phyloP scores from a whole-genome alignment of 1,140 invertebrate genomes.

The Chironomus tepperi region DNA sequence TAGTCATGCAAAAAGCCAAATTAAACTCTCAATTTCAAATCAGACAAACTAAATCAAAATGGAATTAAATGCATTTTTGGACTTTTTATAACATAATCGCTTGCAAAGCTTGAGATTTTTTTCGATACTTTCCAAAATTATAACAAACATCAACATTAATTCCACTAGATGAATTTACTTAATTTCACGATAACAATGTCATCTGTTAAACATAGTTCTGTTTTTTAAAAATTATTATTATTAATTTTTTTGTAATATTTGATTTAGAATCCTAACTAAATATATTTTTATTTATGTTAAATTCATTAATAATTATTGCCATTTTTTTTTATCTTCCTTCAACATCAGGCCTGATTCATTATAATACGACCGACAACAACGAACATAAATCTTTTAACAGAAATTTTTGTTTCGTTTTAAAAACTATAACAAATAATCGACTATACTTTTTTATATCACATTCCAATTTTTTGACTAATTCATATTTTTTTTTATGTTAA shows the following conservation, averaged over 20 bases:
- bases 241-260: conserved; percentile 3
- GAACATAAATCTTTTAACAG: not conserved
- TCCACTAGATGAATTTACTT: too few relatives aligned
- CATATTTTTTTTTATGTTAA: not conserved
- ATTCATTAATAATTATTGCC: conserved; percentile 9
- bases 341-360: conserved; percentile 11
- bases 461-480: conserved; percentile 14
- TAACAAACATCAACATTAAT: too few relatives aligned
- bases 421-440: conserved; percentile 10
- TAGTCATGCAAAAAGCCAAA: too few relatives aligned
- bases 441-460: conserved; percentile 14
- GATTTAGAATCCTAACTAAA: not conserved
- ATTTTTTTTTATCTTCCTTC: not conserved
- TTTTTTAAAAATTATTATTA: not conserved
- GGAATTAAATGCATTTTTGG: too few relatives aligned
- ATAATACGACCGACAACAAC: conserved; percentile 11
- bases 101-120: too few relatives aligned
- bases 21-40: too few relatives aligned
- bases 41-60: too few relatives aligned
- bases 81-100: too few relatives aligned
- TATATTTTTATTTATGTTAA: conserved; percentile 1
- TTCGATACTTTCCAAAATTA: too few relatives aligned
- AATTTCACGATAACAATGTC: too few relatives aligned
- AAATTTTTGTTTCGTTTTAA: conserved; percentile 14
- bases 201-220: conserved; percentile 6